Evolutionary conservation across 2,888 invertebrate genomes (phyloP), one percentile per base, ranked within the genome.

Genomic region (Rhagophthalmus giganteus): DNA sequence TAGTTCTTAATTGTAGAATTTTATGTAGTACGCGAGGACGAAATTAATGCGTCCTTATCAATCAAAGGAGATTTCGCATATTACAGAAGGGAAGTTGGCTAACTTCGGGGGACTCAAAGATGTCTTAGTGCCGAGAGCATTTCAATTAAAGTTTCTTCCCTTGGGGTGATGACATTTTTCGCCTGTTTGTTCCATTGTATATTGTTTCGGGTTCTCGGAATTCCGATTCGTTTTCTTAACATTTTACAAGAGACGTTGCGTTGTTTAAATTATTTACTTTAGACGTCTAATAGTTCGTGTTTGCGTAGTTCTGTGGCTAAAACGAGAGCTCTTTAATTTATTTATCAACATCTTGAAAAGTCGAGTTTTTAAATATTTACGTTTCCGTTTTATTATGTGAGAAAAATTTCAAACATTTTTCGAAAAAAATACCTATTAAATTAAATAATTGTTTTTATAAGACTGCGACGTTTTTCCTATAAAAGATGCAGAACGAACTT

Each of bases 91-190:
- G 44, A 54, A 54, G 51, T 54, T 54, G 48, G 33, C 51, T 54
- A 58, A 55, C 58, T 58, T 56, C 40, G 44, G 59, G n/a, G n/a
- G n/a, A 64, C 61, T 67, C 66, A 69, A 69, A 69, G 67, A 64
- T 65, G 61, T 61, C 50, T 61, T 58, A 46, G 62, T 59, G 67
- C 68, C 65, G 52, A 55, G 62, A 62, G 67, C 67, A 67, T 69
- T 70, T 67, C 68, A 68, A 69, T 68, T 68, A 69, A 69, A 68
- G 62, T 68, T 67, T 62, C 61, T 61, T 61, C 60, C 58, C 59
- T 59, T 48, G 46, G 51, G 57, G 59, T 59, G 57, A 56, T 60
- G 57, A 55, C 57, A 67, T 66, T 66, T 65, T 65, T 66, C 60
- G 61, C 56, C 58, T 59, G 55, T 61, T 59, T 62, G 47, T 53